A percentile compares a stretch with the other conserved stretches of the same genome.
Conservation (phyloP, 1,140 invertebrate genomes). For the Drosophila parvula region DNA sequence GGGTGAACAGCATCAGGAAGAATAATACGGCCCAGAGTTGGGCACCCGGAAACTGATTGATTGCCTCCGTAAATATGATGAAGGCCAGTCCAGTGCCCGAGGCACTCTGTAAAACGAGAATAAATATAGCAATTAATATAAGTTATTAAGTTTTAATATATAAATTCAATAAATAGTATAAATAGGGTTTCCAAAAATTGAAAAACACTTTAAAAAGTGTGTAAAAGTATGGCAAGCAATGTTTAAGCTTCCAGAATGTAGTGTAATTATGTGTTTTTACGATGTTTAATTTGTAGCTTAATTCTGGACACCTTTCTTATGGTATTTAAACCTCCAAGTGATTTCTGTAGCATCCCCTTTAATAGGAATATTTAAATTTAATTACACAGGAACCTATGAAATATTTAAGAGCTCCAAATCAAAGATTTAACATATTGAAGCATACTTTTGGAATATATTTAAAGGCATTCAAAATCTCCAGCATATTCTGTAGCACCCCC, state of each 20-base stretch:
- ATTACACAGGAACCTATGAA: background rate
- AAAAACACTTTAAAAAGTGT: too few species aligned
- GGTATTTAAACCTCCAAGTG: too few species aligned
- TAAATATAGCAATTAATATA: background rate
- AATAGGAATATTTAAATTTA: background rate
- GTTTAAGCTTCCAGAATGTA: too few species aligned
- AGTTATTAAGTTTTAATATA: background rate
- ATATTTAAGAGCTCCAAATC: background rate
- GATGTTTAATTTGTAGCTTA: too few species aligned
- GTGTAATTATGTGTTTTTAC: too few species aligned
- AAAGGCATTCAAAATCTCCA: background rate
- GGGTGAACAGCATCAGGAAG: constrained; percentile 97
- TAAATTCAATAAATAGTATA: background rate
- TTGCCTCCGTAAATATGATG: constrained; percentile 98
- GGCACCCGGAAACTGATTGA: constrained; percentile 97
- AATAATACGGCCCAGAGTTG: constrained; percentile 97
- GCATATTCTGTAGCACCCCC: too few species aligned
- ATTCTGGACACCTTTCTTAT: too few species aligned
- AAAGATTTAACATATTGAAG: background rate
- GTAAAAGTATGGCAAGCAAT: too few species aligned
- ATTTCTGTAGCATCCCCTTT: too few species aligned
- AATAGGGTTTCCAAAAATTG: too few species aligned
- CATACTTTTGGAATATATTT: background rate
- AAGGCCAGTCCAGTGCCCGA: constrained; percentile 97
- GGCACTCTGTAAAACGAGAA: constrained; percentile 89